Conservation (phyloP, 1,140 invertebrate genomes). For the Globodera rostochiensis region DNA sequence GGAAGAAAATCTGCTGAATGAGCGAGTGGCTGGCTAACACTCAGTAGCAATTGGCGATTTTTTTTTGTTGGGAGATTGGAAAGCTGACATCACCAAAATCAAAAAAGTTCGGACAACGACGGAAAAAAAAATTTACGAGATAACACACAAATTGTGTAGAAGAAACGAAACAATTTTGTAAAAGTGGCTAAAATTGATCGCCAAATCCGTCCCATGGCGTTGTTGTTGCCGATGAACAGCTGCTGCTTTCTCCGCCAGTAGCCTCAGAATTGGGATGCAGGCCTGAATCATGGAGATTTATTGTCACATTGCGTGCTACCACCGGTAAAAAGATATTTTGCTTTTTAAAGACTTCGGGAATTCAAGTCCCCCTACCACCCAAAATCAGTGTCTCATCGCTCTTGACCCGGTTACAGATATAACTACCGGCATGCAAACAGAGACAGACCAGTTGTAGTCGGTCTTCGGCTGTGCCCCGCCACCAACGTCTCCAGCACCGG, state of each 20-base stretch:
- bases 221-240: neutral
- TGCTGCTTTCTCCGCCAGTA: neutral
- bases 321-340: no score
- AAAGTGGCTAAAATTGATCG: neutral
- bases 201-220: neutral
- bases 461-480: neutral
- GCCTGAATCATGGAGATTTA: neutral
- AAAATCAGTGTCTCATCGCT: neutral
- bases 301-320: neutral
- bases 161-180: neutral
- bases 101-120: no score
- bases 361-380: neutral
- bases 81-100: no score
- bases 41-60: no score
- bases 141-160: neutral
- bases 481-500: neutral
- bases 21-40: no score
- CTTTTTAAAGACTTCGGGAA: neutral
- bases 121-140: no score
- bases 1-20: no score
- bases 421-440: neutral
- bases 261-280: constrained; percentile 6
- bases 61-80: no score
- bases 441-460: constrained; percentile 4
- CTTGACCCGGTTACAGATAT: no score